phyloP scores from a whole-genome alignment of 2,113 vertebrate species.

The Condylura cristata region DNA sequence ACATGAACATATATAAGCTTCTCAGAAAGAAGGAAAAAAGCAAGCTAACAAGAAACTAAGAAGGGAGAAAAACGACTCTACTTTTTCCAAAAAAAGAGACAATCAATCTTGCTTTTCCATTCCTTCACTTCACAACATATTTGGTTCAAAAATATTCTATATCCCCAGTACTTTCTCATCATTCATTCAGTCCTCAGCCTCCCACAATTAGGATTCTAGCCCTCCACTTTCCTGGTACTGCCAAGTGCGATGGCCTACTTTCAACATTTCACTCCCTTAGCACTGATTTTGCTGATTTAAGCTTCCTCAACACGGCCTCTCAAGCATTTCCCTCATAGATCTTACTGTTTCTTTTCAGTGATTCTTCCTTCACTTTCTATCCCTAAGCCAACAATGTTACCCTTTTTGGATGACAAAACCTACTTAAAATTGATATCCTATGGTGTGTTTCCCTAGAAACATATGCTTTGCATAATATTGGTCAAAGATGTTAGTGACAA shows the following conservation, averaged over 20 bases:
- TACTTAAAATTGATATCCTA: slow-evolving; percentile 1
- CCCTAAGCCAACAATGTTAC: neutral
- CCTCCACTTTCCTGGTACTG: neutral
- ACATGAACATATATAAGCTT: neutral
- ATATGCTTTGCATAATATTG: neutral
- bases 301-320: neutral
- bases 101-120: neutral
- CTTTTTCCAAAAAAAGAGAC: neutral
- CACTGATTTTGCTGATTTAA: slow-evolving; percentile 9
- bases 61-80: neutral
- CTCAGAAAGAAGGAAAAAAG: neutral
- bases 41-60: no score
- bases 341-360: neutral
- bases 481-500: neutral
- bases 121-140: neutral
- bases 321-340: neutral
- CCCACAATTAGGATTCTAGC: slow-evolving; percentile 27
- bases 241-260: slow-evolving; percentile 70
- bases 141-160: neutral
- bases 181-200: neutral
- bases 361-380: neutral
- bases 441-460: slow-evolving; percentile 41
- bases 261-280: neutral
- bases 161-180: neutral
- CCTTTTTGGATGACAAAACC: slow-evolving; percentile 9